Conservation (phyloP, 2,113 vertebrate genomes). For the Entelurus aequoreus region DNA sequence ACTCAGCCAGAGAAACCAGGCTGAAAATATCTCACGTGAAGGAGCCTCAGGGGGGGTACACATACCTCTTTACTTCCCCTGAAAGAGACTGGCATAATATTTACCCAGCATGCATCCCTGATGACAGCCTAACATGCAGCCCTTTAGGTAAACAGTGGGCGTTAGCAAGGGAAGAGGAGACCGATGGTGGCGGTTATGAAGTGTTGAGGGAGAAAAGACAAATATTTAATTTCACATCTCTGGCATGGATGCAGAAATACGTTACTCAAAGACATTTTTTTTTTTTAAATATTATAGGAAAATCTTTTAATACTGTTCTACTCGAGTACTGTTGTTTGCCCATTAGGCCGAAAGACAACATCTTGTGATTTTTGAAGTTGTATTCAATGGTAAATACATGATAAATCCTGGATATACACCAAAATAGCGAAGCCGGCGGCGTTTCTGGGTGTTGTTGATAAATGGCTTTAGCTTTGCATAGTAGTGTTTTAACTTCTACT, state of each 20-base stretch:
- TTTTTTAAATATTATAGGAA: neutral
- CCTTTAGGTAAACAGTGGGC: constrained; percentile 42
- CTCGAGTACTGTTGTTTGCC: too few relatives aligned
- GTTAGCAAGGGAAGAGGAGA: constrained; percentile 1
- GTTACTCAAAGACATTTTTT: neutral
- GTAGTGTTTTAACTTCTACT: too few relatives aligned
- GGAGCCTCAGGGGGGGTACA: constrained; percentile 32
- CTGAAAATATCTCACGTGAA: constrained; percentile 48
- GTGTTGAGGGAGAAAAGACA: constrained; percentile 1
- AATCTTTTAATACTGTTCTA: too few relatives aligned
- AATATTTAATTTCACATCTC: constrained; percentile 2
- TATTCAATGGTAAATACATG: too few relatives aligned
- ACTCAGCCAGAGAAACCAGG: constrained; percentile 21
- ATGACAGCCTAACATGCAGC: constrained; percentile 35
- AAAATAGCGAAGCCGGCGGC: too few relatives aligned
- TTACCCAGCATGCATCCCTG: constrained; percentile 53
- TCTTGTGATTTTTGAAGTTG: too few relatives aligned
- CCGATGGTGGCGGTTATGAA: neutral
- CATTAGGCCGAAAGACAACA: too few relatives aligned
- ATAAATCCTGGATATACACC: too few relatives aligned
- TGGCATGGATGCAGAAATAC: neutral
- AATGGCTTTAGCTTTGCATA: too few relatives aligned
- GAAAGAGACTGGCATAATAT: constrained; percentile 57
- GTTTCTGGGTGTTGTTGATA: too few relatives aligned
- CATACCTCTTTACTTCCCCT: constrained; percentile 39